Evolutionary conservation across 2,797 vertebrate species (phyloP).

Genomic region (Falco naumanni): DNA sequence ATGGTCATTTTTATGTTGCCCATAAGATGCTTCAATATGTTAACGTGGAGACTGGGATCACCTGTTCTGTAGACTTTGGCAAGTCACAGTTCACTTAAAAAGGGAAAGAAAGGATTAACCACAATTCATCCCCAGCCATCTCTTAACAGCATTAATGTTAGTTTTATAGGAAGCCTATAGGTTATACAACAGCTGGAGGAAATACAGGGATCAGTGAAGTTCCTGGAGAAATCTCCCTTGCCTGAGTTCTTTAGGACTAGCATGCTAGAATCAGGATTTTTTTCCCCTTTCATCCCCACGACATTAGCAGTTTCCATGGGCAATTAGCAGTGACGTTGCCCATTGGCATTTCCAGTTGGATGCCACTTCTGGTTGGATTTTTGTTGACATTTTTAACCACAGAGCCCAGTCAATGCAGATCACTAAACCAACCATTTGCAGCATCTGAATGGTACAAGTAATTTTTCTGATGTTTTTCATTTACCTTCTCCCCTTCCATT

Average conservation of each 20-base stretch:
- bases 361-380: conserved; percentile 40
- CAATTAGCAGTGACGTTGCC: not conserved
- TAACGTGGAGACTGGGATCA: not conserved
- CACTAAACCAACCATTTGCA: conserved; percentile 68
- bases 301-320: not conserved
- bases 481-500: conserved; percentile 58
- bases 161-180: not conserved
- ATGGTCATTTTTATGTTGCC: not conserved
- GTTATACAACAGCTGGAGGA: not conserved
- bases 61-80: not conserved
- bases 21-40: not conserved
- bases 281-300: conserved; percentile 62
- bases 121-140: not conserved
- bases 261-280: conserved; percentile 29
- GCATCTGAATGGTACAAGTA: conserved; percentile 69
- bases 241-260: not conserved
- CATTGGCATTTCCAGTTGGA: not conserved
- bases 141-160: not conserved
- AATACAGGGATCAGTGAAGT: not conserved
- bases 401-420: conserved; percentile 76
- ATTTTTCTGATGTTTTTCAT: conserved; percentile 47
- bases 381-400: conserved; percentile 22
- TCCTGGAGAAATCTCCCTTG: not conserved
- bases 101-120: not conserved
- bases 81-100: not conserved